A percentile compares a stretch with the other conserved stretches of the same genome.
Evolutionary conservation across 1,140 invertebrate species (phyloP).

Genomic region (Acromyrmex echinatior): DNA sequence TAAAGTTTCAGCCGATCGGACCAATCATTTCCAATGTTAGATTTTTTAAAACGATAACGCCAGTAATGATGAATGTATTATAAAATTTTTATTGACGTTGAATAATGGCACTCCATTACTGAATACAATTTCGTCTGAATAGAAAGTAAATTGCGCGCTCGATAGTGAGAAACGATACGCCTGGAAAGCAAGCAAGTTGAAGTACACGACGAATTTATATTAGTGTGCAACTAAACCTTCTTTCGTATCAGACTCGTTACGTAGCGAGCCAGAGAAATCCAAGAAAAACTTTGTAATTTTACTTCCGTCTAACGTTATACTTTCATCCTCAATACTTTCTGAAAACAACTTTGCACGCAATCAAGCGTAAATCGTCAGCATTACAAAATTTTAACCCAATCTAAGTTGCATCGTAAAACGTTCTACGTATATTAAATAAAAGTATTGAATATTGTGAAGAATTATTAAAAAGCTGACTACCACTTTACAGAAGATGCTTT

Average conservation of each 20-base stretch:
- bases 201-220: constrained; percentile 18
- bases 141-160: constrained; percentile 29
- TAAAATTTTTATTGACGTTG: constrained; percentile 47
- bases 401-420: neutral
- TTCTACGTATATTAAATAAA: neutral
- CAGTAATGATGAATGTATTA: constrained; percentile 37
- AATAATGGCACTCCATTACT: constrained; percentile 40
- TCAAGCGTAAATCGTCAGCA: neutral
- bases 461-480: neutral
- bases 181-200: constrained; percentile 19
- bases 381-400: constrained; percentile 12
- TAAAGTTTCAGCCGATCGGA: neutral
- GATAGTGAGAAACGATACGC: constrained; percentile 11
- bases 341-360: constrained; percentile 25
- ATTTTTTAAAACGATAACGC: neutral
- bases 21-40: constrained; percentile 15
- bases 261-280: neutral
- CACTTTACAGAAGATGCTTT: neutral
- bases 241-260: constrained; percentile 16
- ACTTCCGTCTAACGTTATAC: neutral
- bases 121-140: constrained; percentile 39
- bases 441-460: neutral
- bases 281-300: constrained; percentile 41
- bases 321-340: constrained; percentile 11
- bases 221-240: neutral